Base-by-base conservation (phyloP, 2,113 vertebrate species). In the Benitochromis conjunctus region DNA sequence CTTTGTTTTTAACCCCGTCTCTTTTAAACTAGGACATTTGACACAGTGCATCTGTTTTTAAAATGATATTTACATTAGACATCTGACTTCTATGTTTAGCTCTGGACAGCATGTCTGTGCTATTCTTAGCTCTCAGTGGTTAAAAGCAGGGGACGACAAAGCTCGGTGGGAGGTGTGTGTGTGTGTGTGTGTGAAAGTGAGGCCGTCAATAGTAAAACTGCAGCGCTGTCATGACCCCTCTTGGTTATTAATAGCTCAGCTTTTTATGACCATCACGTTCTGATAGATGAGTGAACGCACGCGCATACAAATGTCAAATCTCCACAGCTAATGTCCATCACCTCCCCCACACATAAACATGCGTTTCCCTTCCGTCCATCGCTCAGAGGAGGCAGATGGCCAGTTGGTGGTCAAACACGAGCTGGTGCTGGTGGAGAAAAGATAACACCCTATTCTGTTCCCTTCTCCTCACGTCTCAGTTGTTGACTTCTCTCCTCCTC, bases 201-300 rank as follows among this genome's bases (percentile, higher is more conserved):
- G 64, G 36, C 77, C 55, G 88, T 92, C 80, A 78, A 85, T 94
- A 91, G 90, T 91, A 88, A 91, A 91, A 85, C 81, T 31, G 87
- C 89, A 79, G 79, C 48, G 84, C 81, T 89, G 86, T 91, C 87
- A 85, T 87, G 87, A 88, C 89, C 84, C 80, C 87, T 80, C 69
- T 34, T 79, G 87, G 80, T 88, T 93, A 95, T 94, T 93, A 95
- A 92, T 95, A 92, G 86, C 90, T 80, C 41, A 24, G 78, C 71
- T 88, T 79, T 92, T 94, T 88, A 90, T 90, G 85, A 71, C 86
- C 79, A 78, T 86, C 88, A 82, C 11, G 48, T 57, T 57, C 82
- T 91, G 82, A 88, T 38, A 79, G 82, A 88, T 60, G 43, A 43
- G 12, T 21, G 38, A 55, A 64, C 26, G 58, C 71, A 36, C 51